phyloP scores from a whole-genome alignment of 2,797 vertebrate genomes.

The Naso thynnoides region DNA sequence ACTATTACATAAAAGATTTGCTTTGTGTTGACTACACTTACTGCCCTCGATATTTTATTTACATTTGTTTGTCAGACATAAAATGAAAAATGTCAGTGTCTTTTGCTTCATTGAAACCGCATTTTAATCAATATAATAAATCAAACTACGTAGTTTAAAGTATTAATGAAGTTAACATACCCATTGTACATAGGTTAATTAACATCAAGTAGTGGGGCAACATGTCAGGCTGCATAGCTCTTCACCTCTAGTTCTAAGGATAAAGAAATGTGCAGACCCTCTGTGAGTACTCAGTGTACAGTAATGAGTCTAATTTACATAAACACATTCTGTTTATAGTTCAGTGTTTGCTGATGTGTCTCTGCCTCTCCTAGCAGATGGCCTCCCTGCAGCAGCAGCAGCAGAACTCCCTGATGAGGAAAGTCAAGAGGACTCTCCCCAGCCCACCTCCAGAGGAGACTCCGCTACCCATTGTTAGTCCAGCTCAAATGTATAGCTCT shows the following conservation, averaged over 20 bases:
- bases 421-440: slow-evolving; percentile 98
- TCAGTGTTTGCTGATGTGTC: slow-evolving; percentile 72
- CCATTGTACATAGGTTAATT: slow-evolving; percentile 29
- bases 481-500: slow-evolving; percentile 92
- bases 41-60: slow-evolving; percentile 19
- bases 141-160: slow-evolving; percentile 25
- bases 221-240: slow-evolving; percentile 32
- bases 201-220: slow-evolving; percentile 18
- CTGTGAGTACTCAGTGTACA: slow-evolving; percentile 53
- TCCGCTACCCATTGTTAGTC: slow-evolving; percentile 91
- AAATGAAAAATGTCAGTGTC: slow-evolving; percentile 16
- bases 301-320: slow-evolving; percentile 73
- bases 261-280: slow-evolving; percentile 47
- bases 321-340: slow-evolving; percentile 73
- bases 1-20: slow-evolving; percentile 12
- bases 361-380: slow-evolving; percentile 86
- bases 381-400: slow-evolving; percentile 94
- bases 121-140: slow-evolving; percentile 36
- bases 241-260: slow-evolving; percentile 19
- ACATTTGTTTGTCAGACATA: slow-evolving; percentile 22
- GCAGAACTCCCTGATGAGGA: slow-evolving; percentile 93
- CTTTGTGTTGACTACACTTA: slow-evolving; percentile 11
- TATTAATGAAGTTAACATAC: slow-evolving; percentile 5
- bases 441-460: slow-evolving; percentile 98
- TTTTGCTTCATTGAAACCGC: slow-evolving; percentile 24